Evolutionary conservation across 2,113 vertebrate genomes (phyloP).

Genomic region (Pelecanus crispus): DNA sequence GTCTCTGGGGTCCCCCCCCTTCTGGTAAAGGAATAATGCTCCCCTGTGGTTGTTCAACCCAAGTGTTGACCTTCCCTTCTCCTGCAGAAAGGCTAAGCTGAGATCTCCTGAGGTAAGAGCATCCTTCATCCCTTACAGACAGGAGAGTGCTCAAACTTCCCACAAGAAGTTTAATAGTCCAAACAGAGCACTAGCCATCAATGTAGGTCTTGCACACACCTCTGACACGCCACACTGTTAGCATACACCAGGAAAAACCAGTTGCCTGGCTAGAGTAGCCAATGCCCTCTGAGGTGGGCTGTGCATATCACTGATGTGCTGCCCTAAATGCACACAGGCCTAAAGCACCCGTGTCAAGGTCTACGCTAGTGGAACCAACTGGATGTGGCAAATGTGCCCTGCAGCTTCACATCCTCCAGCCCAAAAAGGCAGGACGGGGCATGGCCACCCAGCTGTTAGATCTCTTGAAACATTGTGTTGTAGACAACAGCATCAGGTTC

Average conservation of each 20-base stretch:
- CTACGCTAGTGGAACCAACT: neutral
- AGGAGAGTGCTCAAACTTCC: neutral
- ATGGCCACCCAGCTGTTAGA: neutral
- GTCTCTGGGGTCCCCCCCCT: neutral
- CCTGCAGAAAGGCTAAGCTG: neutral
- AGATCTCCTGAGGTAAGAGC: neutral
- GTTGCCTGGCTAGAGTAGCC: neutral
- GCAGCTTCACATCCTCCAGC: neutral
- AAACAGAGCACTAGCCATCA: neutral
- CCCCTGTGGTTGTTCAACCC: neutral
- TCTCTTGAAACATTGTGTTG: neutral
- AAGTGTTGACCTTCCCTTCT: neutral
- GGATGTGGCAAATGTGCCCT: accelerated
- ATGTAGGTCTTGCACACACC: neutral
- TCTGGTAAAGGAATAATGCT: neutral
- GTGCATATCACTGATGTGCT: neutral
- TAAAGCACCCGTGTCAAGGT: neutral
- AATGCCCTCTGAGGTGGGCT: neutral
- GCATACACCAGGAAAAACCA: neutral
- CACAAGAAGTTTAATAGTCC: neutral
- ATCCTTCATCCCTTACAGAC: neutral
- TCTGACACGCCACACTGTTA: neutral
- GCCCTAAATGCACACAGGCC: neutral
- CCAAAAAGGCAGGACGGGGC: neutral
- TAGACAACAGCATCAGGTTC: neutral